Evolutionary conservation across 2,113 vertebrate genomes (phyloP).

Genomic region (Poicephalus meyeri): DNA sequence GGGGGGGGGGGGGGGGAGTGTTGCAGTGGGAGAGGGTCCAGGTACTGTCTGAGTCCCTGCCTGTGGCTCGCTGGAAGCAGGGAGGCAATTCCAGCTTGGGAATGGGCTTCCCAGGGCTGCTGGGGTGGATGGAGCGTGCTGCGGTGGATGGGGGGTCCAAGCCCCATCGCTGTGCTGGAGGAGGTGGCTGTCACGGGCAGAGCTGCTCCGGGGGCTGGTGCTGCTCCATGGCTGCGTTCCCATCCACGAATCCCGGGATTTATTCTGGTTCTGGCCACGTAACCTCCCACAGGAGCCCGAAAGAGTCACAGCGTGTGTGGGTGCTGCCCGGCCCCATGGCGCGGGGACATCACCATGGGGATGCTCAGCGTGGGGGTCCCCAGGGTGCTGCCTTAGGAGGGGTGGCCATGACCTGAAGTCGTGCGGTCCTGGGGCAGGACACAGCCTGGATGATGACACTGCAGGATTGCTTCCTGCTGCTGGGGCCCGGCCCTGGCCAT

Average conservation of each 20-base stretch:
- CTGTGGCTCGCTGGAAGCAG: accelerated
- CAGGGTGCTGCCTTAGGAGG: accelerated
- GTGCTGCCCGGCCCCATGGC: background rate
- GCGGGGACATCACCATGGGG: accelerated
- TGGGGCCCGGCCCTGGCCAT: background rate
- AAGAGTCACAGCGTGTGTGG: background rate
- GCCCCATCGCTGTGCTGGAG: background rate
- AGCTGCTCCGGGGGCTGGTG: background rate
- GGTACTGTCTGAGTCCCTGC: background rate
- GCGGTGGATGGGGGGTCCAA: background rate
- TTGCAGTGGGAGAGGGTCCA: accelerated
- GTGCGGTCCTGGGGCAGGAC: background rate
- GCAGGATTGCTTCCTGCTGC: conserved; percentile 23
- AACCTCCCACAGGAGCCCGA: background rate
- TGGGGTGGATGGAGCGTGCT: background rate
- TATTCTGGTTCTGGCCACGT: background rate
- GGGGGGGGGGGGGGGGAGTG: background rate
- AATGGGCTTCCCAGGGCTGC: background rate
- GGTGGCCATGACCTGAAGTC: accelerated
- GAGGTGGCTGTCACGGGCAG: background rate
- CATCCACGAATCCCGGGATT: background rate
- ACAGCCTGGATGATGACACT: conserved; percentile 9
- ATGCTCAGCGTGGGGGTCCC: accelerated
- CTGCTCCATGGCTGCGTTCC: background rate
- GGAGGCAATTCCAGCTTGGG: background rate